Evolutionary conservation across 37 sponge, comb jelly and placozoan genomes (phyloP).

Genomic region (Oscarella lobularis): DNA sequence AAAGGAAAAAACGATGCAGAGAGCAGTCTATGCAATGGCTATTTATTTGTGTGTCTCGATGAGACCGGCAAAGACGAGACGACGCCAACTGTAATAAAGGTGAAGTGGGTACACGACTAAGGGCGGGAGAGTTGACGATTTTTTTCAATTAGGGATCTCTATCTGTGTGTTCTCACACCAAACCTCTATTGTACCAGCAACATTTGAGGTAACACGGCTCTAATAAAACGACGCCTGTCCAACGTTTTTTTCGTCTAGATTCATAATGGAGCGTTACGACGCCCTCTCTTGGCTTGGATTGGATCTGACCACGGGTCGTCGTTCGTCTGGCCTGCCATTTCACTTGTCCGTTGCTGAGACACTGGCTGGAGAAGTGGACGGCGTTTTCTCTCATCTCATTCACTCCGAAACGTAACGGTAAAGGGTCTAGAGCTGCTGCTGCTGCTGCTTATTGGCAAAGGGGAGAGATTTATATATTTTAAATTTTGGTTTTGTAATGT

Average conservation of each 20-base stretch:
- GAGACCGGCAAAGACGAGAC: too few relatives aligned
- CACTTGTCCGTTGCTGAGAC: not conserved
- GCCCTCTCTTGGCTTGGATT: not conserved
- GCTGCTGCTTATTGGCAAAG: too few relatives aligned
- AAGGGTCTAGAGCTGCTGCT: too few relatives aligned
- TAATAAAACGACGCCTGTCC: too few relatives aligned
- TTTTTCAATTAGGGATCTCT: not conserved
- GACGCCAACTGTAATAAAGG: not conserved
- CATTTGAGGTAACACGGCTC: not conserved
- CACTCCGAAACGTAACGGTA: too few relatives aligned
- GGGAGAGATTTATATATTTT: too few relatives aligned
- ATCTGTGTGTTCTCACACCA: not conserved
- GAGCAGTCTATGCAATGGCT: too few relatives aligned
- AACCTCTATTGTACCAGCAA: not conserved
- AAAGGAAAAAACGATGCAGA: too few relatives aligned
- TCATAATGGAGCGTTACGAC: not conserved
- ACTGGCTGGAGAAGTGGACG: not conserved
- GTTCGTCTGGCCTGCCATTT: not conserved
- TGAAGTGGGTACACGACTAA: not conserved
- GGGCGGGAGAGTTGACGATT: not conserved
- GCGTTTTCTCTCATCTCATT: too few relatives aligned
- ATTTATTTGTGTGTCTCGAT: too few relatives aligned
- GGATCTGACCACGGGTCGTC: not conserved
- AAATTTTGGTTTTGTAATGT: too few relatives aligned
- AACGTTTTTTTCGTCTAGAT: not conserved